Evolutionary conservation across 2,113 vertebrate genomes (phyloP), one percentile per base, ranked within the genome.

Genomic region (Malurus alboscapulatus): DNA sequence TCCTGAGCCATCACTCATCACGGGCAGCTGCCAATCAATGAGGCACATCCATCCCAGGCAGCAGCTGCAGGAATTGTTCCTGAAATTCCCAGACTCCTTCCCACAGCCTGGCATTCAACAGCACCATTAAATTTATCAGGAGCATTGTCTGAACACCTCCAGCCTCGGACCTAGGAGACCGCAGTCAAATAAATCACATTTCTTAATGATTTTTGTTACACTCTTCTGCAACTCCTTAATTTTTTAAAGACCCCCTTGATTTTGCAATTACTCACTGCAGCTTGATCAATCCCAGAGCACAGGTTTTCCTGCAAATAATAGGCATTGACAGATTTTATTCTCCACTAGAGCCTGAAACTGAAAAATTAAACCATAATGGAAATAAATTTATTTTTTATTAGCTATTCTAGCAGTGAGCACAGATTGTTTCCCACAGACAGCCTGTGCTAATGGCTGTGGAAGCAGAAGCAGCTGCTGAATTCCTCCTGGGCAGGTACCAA

Each of bases 321-420:
- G 6, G 77, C 51, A 55, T 62, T 67, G 94, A 80, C 67, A 94
- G 84, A 93, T 95, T 96, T 94, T 94, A 86, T 94, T 87, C 91
- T 95, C 91, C 89, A 91, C 59, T 86, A 81, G 95, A 96, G 94
- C 94, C 55, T 92, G 93, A 96, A 96, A 94, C 88, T 50, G 63
- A 77, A 63, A 94, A 94, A 89, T 89, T 94, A 95, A 92, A 90
- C 57, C 1, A 7, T 58, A 94, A 94, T 69, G 67, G 67, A 91
- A 92, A 92, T 87, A 94, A 89, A 96, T 95, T 76, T 87, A 34
- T 57, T 76, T 92, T 95, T 94, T 94, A 96, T 96, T 94, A 91
- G 84, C 86, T 92, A 65, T 92, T 94, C 92, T 88, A 94, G 94
- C 67, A 67, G 71, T 0, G 2, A 62, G 51, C 54, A 66, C 77